phyloP scores from a whole-genome alignment of 2,888 invertebrate genomes.

The Diplolepis rosae region DNA sequence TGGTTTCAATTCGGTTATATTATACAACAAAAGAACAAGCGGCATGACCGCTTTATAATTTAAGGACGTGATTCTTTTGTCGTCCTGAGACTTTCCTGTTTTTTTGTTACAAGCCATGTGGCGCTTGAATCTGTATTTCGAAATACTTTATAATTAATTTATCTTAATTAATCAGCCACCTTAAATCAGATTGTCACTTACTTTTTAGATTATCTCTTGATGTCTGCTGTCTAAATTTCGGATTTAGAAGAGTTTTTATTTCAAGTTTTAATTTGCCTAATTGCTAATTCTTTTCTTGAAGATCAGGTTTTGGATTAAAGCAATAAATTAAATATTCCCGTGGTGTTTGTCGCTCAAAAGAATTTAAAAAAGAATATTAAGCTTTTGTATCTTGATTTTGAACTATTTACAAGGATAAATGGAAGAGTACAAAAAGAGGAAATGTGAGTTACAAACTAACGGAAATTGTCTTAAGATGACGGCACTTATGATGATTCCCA shows the following conservation, averaged over 20 bases:
- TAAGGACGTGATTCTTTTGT: slow-evolving; percentile 1
- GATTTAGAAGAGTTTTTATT: too few species aligned
- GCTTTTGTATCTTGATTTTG: not conserved
- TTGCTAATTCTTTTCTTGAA: too few species aligned
- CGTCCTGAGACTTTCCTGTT: not conserved
- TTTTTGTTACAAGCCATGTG: not conserved
- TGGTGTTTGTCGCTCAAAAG: too few species aligned
- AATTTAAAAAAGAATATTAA: not conserved
- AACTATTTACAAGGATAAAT: slow-evolving; percentile 11
- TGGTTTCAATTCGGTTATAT: slow-evolving; percentile 14
- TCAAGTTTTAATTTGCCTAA: too few species aligned
- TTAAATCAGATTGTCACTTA: slow-evolving; percentile 47
- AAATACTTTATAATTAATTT: not conserved
- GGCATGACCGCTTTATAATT: not conserved
- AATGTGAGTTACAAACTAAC: slow-evolving; percentile 51
- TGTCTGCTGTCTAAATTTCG: not conserved
- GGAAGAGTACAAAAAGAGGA: not conserved
- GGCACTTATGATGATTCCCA: slow-evolving; percentile 54
- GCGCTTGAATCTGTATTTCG: not conserved
- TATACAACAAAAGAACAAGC: slow-evolving; percentile 9
- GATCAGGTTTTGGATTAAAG: too few species aligned
- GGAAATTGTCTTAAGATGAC: slow-evolving; percentile 58
- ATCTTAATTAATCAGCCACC: not conserved
- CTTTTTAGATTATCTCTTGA: slow-evolving; percentile 49
- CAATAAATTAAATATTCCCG: too few species aligned